Evolutionary conservation across 2,113 vertebrate species (phyloP).

Genomic region (Lasiurus borealis): DNA sequence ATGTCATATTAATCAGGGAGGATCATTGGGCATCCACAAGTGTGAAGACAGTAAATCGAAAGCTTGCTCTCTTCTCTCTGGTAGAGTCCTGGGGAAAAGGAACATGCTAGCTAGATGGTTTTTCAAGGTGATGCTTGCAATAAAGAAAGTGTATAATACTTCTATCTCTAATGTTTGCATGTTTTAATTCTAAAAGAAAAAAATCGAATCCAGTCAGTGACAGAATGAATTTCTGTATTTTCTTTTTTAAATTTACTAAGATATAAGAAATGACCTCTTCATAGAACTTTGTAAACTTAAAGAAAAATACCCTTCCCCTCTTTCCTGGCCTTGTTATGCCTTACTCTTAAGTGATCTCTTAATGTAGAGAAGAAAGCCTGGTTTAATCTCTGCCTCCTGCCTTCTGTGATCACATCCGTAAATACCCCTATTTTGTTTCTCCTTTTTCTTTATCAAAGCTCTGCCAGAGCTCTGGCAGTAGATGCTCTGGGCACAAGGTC

Average conservation of each 20-base stretch:
- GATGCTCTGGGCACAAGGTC: neutral
- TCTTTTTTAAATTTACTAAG: constrained; percentile 53
- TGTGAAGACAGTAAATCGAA: neutral
- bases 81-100: neutral
- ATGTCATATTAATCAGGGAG: constrained; percentile 41
- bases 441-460: neutral
- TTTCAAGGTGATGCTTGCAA: neutral
- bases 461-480: neutral
- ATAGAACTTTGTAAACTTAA: neutral
- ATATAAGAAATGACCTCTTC: neutral
- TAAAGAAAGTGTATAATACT: neutral
- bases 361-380: neutral
- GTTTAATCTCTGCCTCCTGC: neutral
- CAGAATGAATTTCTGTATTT: constrained; percentile 13
- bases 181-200: neutral
- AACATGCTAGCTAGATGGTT: neutral
- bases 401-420: neutral
- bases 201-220: neutral
- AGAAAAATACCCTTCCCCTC: neutral
- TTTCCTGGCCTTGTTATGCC: neutral
- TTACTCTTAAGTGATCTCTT: neutral
- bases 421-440: neutral
- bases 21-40: neutral
- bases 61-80: neutral
- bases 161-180: neutral